A percentile compares a stretch with the other conserved stretches of the same genome.
Conservation (phyloP, 2,113 vertebrate genomes). For the Paramormyrops kingsleyae region DNA sequence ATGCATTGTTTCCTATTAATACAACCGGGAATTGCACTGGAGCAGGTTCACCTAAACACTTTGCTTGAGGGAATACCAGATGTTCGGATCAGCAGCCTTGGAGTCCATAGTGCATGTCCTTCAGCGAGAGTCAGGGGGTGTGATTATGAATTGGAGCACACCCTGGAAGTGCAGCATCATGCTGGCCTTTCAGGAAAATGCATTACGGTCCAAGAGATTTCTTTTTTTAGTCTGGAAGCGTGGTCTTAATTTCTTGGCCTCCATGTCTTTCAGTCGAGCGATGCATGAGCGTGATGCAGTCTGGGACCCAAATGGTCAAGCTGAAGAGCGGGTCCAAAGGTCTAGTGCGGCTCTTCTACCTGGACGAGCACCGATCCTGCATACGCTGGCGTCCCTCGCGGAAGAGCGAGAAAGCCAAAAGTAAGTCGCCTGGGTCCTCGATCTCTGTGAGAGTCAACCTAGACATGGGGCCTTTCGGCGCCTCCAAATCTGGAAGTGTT, state of each 20-base stretch:
- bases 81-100: background rate
- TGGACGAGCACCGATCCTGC: conserved; percentile 92
- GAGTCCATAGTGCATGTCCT: background rate
- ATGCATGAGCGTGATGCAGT: conserved; percentile 99
- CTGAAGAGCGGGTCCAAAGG: conserved; percentile 92
- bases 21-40: background rate
- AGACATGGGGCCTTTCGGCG: background rate
- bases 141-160: background rate
- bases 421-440: conserved; percentile 55
- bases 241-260: background rate
- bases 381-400: conserved; percentile 94
- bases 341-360: conserved; percentile 91
- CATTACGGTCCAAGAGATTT: background rate
- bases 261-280: conserved; percentile 78
- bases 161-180: background rate
- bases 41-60: background rate
- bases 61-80: background rate
- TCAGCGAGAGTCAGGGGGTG: background rate
- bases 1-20: background rate
- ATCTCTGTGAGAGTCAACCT: background rate
- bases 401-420: conserved; percentile 96
- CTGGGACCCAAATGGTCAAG: conserved; percentile 99
- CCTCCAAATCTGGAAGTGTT: background rate
- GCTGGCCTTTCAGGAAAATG: background rate
- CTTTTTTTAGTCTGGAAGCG: background rate